Percentiles rank a stretch among this genome's conserved stretches.
These are phyloP conservation scores for Acanthacorydalis orientalis DNA, from an alignment of 2,888 invertebrate species.

Conservation along the genomic window DNA sequence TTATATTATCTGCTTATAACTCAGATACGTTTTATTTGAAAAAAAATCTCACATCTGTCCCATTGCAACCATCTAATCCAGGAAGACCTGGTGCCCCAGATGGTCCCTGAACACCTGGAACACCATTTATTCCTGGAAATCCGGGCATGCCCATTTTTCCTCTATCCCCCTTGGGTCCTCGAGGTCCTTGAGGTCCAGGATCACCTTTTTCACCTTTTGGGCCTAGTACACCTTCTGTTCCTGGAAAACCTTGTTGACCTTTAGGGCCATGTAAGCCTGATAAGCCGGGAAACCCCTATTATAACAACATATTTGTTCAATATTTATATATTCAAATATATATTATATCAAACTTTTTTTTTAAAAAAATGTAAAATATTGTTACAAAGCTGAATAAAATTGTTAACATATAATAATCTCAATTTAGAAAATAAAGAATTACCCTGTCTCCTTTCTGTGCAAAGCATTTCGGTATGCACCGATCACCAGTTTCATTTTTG, in stretches of 20 bases:
- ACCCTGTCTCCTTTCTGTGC: constrained; percentile 76
- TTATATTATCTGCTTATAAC: too few species aligned
- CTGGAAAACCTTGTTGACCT: constrained; percentile 66
- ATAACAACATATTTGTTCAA: constrained; percentile 8
- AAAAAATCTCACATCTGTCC: constrained; percentile 61
- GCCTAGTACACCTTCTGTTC: constrained; percentile 70
- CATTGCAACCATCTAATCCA: constrained; percentile 91
- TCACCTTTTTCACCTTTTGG: constrained; percentile 83
- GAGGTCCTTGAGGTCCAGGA: constrained; percentile 61
- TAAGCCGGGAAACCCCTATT: constrained; percentile 55
- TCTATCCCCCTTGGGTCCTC: constrained; percentile 70
- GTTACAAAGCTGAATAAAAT: too few species aligned
- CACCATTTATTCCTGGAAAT: constrained; percentile 58
- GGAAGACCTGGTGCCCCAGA: constrained; percentile 59
- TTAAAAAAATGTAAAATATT: too few species aligned
- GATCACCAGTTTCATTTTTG: constrained; percentile 47
- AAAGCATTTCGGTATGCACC: constrained; percentile 72
- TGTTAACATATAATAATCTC: background rate
- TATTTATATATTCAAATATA: background rate
- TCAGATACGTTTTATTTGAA: too few species aligned
- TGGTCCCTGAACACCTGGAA: constrained; percentile 52
- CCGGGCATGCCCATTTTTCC: constrained; percentile 81
- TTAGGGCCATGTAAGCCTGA: constrained; percentile 55
- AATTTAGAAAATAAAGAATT: constrained; percentile 18
- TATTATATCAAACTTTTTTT: too few species aligned